Evolutionary conservation across 2,888 invertebrate genomes (phyloP).

Genomic region (Teleiodes luculella): DNA sequence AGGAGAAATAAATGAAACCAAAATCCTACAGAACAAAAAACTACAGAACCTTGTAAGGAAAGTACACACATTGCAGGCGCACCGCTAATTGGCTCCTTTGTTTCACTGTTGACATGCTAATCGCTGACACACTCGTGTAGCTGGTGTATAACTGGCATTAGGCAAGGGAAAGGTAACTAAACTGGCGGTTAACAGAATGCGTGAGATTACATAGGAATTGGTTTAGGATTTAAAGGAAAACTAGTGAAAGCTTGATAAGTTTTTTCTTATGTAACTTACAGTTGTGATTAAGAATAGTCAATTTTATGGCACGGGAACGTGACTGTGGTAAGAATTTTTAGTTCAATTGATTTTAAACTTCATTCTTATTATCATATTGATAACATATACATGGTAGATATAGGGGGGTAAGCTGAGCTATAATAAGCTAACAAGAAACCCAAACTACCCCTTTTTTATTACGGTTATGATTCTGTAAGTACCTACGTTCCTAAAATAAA

Average conservation of each 20-base stretch:
- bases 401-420: too few relatives aligned
- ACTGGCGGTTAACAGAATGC: neutral
- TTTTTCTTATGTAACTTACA: neutral
- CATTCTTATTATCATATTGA: too few relatives aligned
- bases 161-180: neutral
- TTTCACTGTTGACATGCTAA: constrained; percentile 8
- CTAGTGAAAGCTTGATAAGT: neutral
- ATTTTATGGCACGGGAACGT: too few relatives aligned
- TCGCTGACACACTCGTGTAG: neutral
- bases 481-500: too few relatives aligned
- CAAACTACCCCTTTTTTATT: too few relatives aligned
- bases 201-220: neutral
- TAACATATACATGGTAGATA: too few relatives aligned
- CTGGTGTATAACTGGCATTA: neutral
- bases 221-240: neutral
- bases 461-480: too few relatives aligned
- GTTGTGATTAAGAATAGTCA: too few relatives aligned
- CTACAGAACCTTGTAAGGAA: constrained; percentile 6
- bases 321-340: too few relatives aligned
- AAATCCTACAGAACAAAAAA: neutral
- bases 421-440: too few relatives aligned
- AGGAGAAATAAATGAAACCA: too few relatives aligned
- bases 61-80: neutral
- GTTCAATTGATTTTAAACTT: too few relatives aligned
- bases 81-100: constrained; percentile 7